Evolutionary conservation across 2,113 vertebrate genomes (phyloP).

Genomic region (Ibidorhyncha struthersii): DNA sequence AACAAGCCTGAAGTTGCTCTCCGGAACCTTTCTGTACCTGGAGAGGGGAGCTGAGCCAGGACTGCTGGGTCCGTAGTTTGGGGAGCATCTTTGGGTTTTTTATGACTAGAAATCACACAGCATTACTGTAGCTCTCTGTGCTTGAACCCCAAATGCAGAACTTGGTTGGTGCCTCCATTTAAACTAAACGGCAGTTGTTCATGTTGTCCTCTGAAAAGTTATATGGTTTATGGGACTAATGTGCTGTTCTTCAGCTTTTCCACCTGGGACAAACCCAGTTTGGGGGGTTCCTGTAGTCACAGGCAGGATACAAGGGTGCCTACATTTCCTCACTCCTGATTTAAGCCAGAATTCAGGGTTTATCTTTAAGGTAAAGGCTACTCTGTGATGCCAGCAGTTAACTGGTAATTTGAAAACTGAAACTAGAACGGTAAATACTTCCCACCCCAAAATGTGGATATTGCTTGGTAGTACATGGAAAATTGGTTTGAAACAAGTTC

Average conservation of each 20-base stretch:
- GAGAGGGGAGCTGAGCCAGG: not conserved
- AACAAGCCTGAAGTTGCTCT: rapidly evolving
- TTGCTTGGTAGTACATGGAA: not conserved
- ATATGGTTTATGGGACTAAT: not conserved
- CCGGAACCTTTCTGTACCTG: rapidly evolving
- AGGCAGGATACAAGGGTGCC: not conserved
- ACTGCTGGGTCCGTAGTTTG: not conserved
- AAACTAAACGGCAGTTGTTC: not conserved
- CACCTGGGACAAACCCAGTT: not conserved
- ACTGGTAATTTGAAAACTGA: not conserved
- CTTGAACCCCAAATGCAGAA: not conserved
- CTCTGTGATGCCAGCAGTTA: not conserved
- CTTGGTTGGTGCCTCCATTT: not conserved
- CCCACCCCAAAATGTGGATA: not conserved
- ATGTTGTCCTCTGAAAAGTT: not conserved
- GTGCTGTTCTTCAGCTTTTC: not conserved
- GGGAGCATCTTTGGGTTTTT: rapidly evolving
- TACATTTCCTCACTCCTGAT: not conserved
- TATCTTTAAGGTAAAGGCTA: not conserved
- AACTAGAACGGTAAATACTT: not conserved
- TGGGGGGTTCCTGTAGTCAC: not conserved
- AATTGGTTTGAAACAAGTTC: not conserved
- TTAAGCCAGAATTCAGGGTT: not conserved
- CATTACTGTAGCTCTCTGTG: not conserved
- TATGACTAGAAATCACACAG: not conserved